Conservation (phyloP, 1,140 invertebrate genomes). For the Trichoplusia ni region DNA sequence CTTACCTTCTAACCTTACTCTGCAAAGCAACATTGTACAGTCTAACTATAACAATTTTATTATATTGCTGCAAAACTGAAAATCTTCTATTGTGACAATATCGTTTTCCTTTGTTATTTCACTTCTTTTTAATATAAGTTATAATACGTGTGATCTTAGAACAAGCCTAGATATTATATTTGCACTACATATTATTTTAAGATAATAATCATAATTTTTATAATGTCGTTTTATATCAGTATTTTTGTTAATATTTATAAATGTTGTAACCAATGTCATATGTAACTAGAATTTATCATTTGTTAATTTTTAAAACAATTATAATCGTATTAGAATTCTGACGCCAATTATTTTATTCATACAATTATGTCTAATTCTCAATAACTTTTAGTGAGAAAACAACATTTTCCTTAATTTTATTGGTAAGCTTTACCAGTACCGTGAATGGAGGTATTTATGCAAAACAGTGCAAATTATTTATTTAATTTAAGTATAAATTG, state of each 20-base stretch:
- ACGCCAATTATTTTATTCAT: background rate
- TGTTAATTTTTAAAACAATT: conserved; percentile 27
- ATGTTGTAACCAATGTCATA: conserved; percentile 25
- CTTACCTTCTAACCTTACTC: too few species aligned
- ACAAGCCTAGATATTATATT: conserved; percentile 16
- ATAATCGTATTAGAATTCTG: conserved; percentile 24
- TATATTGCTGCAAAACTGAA: too few species aligned
- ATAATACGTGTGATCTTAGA: conserved; percentile 23
- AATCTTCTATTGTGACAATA: conserved; percentile 14
- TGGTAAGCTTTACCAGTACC: background rate
- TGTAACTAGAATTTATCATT: conserved; percentile 32
- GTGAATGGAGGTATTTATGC: conserved; percentile 24
- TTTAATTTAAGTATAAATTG: conserved; percentile 48
- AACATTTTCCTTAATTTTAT: background rate
- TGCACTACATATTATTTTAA: conserved; percentile 24
- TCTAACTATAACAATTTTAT: too few species aligned
- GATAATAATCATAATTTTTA: conserved; percentile 28
- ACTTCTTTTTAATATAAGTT: background rate
- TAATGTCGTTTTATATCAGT: conserved; percentile 31
- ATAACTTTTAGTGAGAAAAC: background rate
- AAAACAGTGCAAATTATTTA: conserved; percentile 49
- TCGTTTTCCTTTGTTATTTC: background rate
- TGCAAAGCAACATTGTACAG: too few species aligned
- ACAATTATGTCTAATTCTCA: background rate
- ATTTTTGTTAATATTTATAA: conserved; percentile 33